Base-by-base conservation (phyloP, 2,888 invertebrate species). In the Drosophila fungiperda region DNA sequence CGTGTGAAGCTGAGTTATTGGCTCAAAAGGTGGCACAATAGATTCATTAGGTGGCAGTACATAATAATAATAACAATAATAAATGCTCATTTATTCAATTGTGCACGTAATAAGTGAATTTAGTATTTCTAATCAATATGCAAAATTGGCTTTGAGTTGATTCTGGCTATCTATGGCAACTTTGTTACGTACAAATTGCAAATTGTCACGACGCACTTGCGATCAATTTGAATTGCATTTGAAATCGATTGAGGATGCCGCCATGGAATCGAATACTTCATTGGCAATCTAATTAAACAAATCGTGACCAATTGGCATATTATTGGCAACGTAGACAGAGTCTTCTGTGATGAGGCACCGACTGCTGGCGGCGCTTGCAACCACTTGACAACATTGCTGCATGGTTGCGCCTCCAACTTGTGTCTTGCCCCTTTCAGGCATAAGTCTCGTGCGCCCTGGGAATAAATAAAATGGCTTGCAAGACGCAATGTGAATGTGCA, bases 391-490 rank as follows among this genome's bases (percentile, higher is more conserved):
- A 60, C 68, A 60, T 49, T 54, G 8, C 17, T 12, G 38, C 32
- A 36, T n/a, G 35, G 15, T n/a, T 52, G 15, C 3, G 20, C 35
- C 35, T 59, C 54, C 23, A 59, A 32, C 20, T 20, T 9, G 36
- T 42, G 40, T 11, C 17, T 42, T 15, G 20, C n/a, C 20, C 29
- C 29, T 6, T 49, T 36, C 3, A 9, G n/a, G 36, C 54, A 49
- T 36, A 54, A 42, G 29, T 36, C 9, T 36, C 6, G 20, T 48
- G n/a, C 36, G 32, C 17, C n/a, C n/a, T 55, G 71, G 53, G 74
- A 70, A 81, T 73, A 78, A 73, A 76, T 86, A 80, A 83, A 80
- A 81, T 79, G 76, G 79, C 68, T 73, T 54, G 60, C 63, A 11
- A 67, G 66, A 58, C 5, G 49, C 60, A 36, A 23, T 65, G 65